Evolutionary conservation across 1,140 invertebrate species (phyloP), one percentile per base, ranked within the genome.

Genomic region (Oncopeltus fasciatus): DNA sequence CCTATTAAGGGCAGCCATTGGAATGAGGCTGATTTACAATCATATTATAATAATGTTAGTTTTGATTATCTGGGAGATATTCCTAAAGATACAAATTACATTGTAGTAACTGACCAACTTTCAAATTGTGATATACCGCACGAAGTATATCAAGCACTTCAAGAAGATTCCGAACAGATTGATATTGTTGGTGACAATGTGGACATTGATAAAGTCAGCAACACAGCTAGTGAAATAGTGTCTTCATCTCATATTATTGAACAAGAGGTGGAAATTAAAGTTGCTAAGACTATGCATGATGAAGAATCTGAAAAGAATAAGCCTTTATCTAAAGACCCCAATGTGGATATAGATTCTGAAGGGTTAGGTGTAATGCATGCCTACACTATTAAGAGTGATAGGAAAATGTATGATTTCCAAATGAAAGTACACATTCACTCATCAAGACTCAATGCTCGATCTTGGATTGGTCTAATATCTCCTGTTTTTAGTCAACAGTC

Each of bases 301-400:
- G n/a, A n/a, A 43, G 11, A 11, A 43, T 11, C 38, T 43, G 38
- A 11, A 11, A 11, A n/a, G 38, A 43, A n/a, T 43, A 43, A 11
- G 11, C 11, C 38, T 43, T n/a, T 11, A 11, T n/a, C 38, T n/a
- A 11, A 43, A 21, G 20, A 11, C 8, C 20, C 9, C 11, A 9
- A 9, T n/a, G 14, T 11, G n/a, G 38, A 43, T 43, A 11, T n/a
- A 44, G 31, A 14, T 24, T 26, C 12, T 8, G 16, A 14, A 46
- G 31, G 27, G 2, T n/a, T 26, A 18, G 38, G 61, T 62, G 16
- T 58, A n/a, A 2, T 64, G 12, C 63, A 64, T 43, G 29, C 53
- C 44, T 24, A 44, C 21, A 64, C 63, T n/a, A 16, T 60, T 12
- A 38, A 11, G 14, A 24, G 51, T 29, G 63, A 64, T 31, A 26